Evolutionary conservation across 2,113 vertebrate genomes (phyloP).

Genomic region (Ciconia maguari): DNA sequence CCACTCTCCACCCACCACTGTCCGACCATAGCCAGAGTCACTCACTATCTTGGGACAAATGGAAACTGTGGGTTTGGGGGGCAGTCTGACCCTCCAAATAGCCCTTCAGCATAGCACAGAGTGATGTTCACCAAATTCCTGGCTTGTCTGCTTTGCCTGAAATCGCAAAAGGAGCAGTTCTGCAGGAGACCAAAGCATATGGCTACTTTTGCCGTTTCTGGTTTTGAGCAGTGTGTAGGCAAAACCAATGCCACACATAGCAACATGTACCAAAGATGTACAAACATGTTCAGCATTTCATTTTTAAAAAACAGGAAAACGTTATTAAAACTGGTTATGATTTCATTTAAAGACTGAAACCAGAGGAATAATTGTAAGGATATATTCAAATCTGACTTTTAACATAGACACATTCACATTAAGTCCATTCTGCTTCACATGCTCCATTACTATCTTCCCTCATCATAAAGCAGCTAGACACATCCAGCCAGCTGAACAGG

Average conservation of each 20-base stretch:
- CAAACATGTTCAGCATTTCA: not conserved
- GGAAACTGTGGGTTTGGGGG: accelerated
- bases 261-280: not conserved
- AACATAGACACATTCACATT: not conserved
- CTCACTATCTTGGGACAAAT: not conserved
- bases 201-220: not conserved
- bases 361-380: not conserved
- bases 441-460: not conserved
- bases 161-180: not conserved
- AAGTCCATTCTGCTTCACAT: not conserved
- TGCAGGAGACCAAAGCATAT: not conserved
- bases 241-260: not conserved
- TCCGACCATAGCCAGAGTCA: not conserved
- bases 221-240: not conserved
- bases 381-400: not conserved
- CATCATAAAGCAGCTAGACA: not conserved
- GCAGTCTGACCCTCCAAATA: not conserved
- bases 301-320: not conserved
- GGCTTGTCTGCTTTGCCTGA: not conserved
- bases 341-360: not conserved
- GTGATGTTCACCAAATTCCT: not conserved
- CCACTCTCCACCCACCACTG: not conserved
- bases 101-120: not conserved
- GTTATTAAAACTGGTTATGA: not conserved
- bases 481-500: not conserved